These are phyloP conservation scores for Varecia variegata DNA, from an alignment of 2,797 vertebrate species.

Conservation along the genomic window DNA sequence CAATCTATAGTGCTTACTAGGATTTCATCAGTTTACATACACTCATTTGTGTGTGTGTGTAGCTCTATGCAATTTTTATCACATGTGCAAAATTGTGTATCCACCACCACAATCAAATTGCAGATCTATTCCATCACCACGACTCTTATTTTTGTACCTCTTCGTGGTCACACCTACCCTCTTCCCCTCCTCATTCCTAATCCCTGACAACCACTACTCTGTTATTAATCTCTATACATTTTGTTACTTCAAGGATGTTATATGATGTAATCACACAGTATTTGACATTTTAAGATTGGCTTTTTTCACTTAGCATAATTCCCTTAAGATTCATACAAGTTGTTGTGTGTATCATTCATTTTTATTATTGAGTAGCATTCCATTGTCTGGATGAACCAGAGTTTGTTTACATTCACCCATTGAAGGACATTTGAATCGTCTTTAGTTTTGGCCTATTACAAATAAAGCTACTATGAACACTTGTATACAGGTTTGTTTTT, in stretches of 20 bases:
- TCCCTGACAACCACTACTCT: background rate
- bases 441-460: background rate
- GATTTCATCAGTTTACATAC: background rate
- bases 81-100: background rate
- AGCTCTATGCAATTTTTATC: background rate
- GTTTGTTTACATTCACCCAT: background rate
- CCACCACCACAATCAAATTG: background rate
- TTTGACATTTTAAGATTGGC: background rate
- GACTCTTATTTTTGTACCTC: background rate
- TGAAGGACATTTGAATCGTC: background rate
- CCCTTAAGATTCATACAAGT: background rate
- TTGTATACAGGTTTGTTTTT: too few relatives aligned
- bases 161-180: background rate
- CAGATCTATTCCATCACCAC: background rate
- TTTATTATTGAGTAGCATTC: background rate
- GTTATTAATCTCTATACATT: background rate
- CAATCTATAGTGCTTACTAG: background rate
- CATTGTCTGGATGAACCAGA: background rate
- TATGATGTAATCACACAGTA: background rate
- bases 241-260: too few relatives aligned
- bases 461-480: background rate
- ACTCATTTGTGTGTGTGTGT: background rate
- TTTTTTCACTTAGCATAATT: background rate
- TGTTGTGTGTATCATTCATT: background rate
- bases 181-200: background rate